These are phyloP conservation scores for Leptestheria dahalacensis DNA, from an alignment of 1,140 invertebrate species.

Conservation along the genomic window DNA sequence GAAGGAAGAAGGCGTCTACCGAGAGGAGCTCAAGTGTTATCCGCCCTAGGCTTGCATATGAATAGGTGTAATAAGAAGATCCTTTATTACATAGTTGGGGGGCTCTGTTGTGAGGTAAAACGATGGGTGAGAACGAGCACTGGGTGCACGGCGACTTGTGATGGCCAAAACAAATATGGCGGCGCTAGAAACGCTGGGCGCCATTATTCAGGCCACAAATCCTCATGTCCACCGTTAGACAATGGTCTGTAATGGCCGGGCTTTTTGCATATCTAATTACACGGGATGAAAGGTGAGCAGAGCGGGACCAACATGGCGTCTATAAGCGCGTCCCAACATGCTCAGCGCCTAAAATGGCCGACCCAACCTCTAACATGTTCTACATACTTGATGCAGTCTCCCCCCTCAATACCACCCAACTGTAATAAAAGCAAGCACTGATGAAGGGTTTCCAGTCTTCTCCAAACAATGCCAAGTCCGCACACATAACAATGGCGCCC, in stretches of 20 bases:
- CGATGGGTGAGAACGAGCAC: too few species aligned
- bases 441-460: background rate
- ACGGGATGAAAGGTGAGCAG: background rate
- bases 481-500: background rate
- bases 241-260: background rate
- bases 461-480: background rate
- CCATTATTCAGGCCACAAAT: background rate
- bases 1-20: too few species aligned
- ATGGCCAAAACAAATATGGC: background rate
- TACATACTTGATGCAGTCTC: too few species aligned
- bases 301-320: background rate
- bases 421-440: background rate
- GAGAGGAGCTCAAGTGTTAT: too few species aligned
- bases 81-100: too few species aligned
- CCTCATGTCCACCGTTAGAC: background rate
- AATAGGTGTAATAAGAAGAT: too few species aligned
- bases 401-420: background rate
- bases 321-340: too few species aligned
- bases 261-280: background rate
- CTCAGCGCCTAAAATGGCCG: too few species aligned
- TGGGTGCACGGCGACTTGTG: too few species aligned
- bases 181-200: background rate
- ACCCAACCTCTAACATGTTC: too few species aligned
- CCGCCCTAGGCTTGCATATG: too few species aligned
- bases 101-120: too few species aligned